Evolutionary conservation across 2,113 vertebrate species (phyloP).

Genomic region (Pristiophorus japonicus): DNA sequence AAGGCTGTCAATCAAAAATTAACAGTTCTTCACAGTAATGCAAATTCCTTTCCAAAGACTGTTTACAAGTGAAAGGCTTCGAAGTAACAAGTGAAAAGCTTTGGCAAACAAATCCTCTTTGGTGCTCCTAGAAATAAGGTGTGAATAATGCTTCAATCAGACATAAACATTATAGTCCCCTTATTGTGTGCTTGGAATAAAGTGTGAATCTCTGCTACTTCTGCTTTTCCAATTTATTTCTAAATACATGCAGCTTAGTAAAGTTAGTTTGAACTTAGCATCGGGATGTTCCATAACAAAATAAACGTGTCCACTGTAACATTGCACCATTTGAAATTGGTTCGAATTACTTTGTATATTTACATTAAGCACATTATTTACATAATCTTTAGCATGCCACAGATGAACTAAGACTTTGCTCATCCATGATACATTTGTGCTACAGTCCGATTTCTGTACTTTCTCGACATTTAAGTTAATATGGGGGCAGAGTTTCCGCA

Average conservation of each 20-base stretch:
- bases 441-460: too few species aligned
- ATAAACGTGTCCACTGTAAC: background rate
- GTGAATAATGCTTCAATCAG: background rate
- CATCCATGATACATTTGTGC: background rate
- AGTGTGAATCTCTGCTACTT: background rate
- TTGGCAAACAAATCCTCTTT: background rate
- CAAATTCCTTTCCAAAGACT: background rate
- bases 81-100: constrained; percentile 20
- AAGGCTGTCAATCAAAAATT: background rate
- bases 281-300: background rate
- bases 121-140: background rate
- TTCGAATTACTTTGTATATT: background rate
- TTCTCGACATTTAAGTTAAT: too few species aligned
- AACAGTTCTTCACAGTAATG: background rate
- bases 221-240: background rate
- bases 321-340: background rate
- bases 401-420: background rate
- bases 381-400: background rate
- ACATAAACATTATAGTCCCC: background rate
- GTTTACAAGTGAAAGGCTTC: background rate
- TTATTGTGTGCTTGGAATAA: background rate
- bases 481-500: too few species aligned
- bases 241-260: background rate
- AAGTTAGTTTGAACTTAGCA: background rate
- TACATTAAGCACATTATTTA: background rate